phyloP scores from a whole-genome alignment of 2,888 invertebrate genomes.

The Archips xylosteana region DNA sequence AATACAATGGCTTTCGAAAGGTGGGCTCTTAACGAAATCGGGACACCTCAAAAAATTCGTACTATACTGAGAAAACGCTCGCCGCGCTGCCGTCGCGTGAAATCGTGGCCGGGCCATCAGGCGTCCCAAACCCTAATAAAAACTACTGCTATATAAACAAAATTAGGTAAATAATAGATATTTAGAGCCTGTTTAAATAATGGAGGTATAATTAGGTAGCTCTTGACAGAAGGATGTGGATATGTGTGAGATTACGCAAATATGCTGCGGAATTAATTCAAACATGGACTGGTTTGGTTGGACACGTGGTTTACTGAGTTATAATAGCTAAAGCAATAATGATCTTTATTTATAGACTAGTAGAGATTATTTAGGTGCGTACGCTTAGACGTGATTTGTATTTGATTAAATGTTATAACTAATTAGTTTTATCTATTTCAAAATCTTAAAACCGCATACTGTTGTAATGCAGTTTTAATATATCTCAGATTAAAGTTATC shows the following conservation, averaged over 20 bases:
- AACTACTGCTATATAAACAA: no score
- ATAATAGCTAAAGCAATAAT: not conserved
- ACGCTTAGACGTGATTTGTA: not conserved
- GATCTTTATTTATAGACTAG: not conserved
- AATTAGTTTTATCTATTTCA: not conserved
- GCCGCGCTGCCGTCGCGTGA: no score
- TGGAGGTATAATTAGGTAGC: not conserved
- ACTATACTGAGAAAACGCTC: no score
- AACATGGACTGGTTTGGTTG: constrained; percentile 26
- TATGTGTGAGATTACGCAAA: constrained; percentile 27
- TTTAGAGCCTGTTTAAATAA: not conserved
- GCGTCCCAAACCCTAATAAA: no score
- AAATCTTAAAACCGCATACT: not conserved
- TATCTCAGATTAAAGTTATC: not conserved
- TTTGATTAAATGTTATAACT: not conserved
- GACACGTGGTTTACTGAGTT: not conserved
- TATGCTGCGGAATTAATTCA: constrained; percentile 14
- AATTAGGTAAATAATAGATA: no score
- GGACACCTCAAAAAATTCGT: no score
- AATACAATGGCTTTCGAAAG: no score
- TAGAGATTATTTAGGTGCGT: not conserved
- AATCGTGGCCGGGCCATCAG: no score
- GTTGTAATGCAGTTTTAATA: not conserved
- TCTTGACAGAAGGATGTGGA: not conserved
- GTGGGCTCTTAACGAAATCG: no score